A percentile compares a stretch with the other conserved stretches of the same genome.
phyloP scores from a whole-genome alignment of 2,888 invertebrate species.

The Xestia rhomboidea region DNA sequence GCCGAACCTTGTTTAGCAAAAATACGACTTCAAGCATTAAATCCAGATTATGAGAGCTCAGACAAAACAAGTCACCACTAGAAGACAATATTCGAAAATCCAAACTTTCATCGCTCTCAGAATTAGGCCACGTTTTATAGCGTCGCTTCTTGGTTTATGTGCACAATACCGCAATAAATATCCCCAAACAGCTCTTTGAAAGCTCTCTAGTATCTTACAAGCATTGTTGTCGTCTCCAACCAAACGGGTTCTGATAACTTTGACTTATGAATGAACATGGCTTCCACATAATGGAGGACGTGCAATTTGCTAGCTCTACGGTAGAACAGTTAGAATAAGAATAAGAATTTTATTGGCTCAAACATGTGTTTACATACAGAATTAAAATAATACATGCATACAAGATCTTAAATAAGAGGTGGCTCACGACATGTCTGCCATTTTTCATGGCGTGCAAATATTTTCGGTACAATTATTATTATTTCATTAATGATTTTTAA shows the following conservation, averaged over 20 bases:
- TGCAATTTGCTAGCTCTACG: slow-evolving; percentile 31
- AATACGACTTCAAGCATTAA: not conserved
- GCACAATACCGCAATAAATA: slow-evolving; percentile 68
- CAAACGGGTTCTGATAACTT: slow-evolving; percentile 45
- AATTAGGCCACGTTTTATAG: slow-evolving; percentile 32
- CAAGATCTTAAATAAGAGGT: too few species aligned
- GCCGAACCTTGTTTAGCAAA: not conserved
- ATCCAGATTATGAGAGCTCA: not conserved
- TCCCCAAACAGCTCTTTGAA: slow-evolving; percentile 45
- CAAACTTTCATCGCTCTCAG: slow-evolving; percentile 27
- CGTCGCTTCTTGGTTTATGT: slow-evolving; percentile 40
- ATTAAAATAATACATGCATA: too few species aligned
- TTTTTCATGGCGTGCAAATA: too few species aligned
- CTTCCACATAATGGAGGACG: slow-evolving; percentile 11
- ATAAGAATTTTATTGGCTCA: too few species aligned
- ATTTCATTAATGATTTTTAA: too few species aligned
- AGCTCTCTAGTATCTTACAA: slow-evolving; percentile 49
- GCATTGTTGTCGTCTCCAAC: slow-evolving; percentile 48
- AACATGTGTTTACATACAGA: too few species aligned
- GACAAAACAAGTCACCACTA: not conserved
- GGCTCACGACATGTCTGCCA: too few species aligned
- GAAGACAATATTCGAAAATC: slow-evolving; percentile 6
- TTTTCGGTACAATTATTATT: too few species aligned
- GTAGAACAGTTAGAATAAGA: too few species aligned
- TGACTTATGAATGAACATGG: slow-evolving; percentile 29